phyloP scores from a whole-genome alignment of 2,888 invertebrate species.

The Drosophila bunnanda region DNA sequence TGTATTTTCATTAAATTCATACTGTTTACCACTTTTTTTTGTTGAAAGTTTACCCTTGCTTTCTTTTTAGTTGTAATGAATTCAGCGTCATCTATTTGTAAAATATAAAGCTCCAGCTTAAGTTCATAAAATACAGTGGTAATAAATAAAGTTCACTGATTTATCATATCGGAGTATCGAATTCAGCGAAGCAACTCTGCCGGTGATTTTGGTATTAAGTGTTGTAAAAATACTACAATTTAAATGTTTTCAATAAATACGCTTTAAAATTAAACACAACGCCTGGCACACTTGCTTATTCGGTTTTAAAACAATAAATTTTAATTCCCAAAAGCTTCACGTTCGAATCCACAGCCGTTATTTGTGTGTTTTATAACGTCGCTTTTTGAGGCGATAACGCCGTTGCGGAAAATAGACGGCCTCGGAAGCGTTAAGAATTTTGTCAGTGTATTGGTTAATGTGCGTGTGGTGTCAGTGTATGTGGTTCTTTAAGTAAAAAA shows the following conservation, averaged over 20 bases:
- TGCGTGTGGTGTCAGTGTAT: slow-evolving; percentile 56
- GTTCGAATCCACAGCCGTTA: slow-evolving; percentile 12
- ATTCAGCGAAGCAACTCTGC: background rate
- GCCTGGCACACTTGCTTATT: background rate
- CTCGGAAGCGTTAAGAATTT: slow-evolving; percentile 44
- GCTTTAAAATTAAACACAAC: background rate
- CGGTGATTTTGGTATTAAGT: background rate
- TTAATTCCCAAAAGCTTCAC: background rate
- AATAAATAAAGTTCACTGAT: background rate
- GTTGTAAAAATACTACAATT: background rate
- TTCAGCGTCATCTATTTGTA: background rate
- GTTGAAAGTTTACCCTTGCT: background rate
- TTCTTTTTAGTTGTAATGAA: background rate
- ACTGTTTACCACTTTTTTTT: background rate
- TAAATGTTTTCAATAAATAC: background rate
- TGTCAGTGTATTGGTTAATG: slow-evolving; percentile 44
- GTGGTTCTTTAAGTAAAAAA: slow-evolving; percentile 69
- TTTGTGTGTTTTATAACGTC: slow-evolving; percentile 6
- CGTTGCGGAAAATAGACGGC: slow-evolving; percentile 49
- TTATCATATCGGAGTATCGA: background rate
- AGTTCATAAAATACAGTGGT: background rate
- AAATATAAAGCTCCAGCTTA: background rate
- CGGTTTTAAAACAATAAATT: background rate
- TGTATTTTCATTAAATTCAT: background rate
- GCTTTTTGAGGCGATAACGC: slow-evolving; percentile 32